phyloP scores from a whole-genome alignment of 2,888 invertebrate species.

The Tiliacea citrago region DNA sequence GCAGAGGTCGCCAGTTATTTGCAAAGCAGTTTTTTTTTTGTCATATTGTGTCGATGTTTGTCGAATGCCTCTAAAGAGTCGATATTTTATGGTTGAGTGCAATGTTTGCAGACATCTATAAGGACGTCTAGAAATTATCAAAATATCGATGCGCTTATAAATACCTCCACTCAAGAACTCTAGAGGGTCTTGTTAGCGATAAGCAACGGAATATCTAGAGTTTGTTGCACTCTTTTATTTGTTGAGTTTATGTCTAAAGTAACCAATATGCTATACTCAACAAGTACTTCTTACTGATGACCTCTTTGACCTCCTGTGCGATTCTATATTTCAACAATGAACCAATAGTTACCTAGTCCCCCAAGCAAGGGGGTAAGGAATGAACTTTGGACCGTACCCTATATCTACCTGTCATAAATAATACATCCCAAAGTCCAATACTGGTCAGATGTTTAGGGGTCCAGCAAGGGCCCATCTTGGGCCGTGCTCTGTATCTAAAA shows the following conservation, averaged over 20 bases:
- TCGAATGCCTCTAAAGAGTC: slow-evolving; percentile 31
- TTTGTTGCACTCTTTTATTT: slow-evolving; percentile 10
- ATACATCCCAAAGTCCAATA: neutral
- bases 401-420: neutral
- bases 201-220: slow-evolving; percentile 28
- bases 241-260: neutral
- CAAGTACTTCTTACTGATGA: neutral
- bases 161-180: slow-evolving; percentile 1
- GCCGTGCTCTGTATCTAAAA: neutral
- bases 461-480: neutral
- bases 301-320: too few relatives aligned
- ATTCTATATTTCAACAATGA: neutral
- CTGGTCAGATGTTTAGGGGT: neutral
- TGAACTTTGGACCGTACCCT: neutral
- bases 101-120: neutral
- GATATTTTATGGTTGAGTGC: neutral
- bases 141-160: slow-evolving; percentile 4
- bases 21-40: neutral
- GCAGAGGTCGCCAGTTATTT: neutral
- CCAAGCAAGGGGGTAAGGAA: neutral
- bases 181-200: slow-evolving; percentile 16
- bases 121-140: slow-evolving; percentile 8
- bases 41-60: neutral
- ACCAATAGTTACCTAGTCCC: too few relatives aligned
- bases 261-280: neutral